Evolutionary conservation across 2,888 invertebrate species (phyloP).

Genomic region (Chymomyza amoena): DNA sequence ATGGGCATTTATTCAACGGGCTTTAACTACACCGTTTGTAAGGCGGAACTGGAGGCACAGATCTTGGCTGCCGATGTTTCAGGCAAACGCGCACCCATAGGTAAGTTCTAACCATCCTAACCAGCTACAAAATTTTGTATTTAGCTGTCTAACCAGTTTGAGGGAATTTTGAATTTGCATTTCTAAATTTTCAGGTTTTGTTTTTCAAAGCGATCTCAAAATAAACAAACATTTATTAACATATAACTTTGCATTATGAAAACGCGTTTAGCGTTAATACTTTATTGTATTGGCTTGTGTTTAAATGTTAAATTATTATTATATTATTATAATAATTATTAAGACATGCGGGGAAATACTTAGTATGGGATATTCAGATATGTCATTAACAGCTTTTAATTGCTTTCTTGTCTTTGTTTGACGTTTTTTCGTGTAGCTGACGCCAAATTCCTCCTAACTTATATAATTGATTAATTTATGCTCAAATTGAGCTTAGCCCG

Average conservation of each 20-base stretch:
- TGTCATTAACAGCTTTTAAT: neutral
- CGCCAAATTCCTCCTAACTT: neutral
- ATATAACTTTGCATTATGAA: neutral
- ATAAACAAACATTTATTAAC: neutral
- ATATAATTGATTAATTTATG: neutral
- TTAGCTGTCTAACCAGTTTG: constrained; percentile 26
- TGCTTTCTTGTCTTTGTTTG: neutral
- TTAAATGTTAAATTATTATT: neutral
- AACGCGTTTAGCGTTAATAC: neutral
- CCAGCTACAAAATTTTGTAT: constrained; percentile 39
- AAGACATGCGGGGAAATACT: neutral
- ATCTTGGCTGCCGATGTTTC: constrained; percentile 74
- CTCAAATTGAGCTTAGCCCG: neutral
- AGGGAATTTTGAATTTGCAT: constrained; percentile 30
- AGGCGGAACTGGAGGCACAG: constrained; percentile 77
- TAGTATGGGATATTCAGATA: neutral
- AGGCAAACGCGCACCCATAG: constrained; percentile 77
- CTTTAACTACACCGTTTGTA: constrained; percentile 77
- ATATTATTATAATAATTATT: neutral
- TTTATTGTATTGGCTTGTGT: neutral
- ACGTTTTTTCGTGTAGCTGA: neutral
- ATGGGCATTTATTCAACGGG: constrained; percentile 49
- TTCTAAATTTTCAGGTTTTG: constrained; percentile 29
- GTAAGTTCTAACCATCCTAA: constrained; percentile 50
- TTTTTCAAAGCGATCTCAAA: neutral